Conservation (phyloP, 2,888 invertebrate species). For the Diarsia mendica region DNA sequence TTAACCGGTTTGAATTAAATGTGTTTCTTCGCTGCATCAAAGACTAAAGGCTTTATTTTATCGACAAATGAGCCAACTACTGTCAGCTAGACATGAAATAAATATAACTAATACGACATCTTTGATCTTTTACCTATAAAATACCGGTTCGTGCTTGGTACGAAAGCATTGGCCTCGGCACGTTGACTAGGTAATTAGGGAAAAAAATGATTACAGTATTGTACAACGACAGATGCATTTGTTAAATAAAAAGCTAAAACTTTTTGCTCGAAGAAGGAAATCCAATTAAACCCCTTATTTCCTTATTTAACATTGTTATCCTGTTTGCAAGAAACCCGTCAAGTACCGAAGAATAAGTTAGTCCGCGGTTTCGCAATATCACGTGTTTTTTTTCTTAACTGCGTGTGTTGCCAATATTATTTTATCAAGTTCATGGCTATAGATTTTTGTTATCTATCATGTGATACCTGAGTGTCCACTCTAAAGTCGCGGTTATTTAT, state of each 20-base stretch:
- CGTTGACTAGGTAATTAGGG: constrained; percentile 39
- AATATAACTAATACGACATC: constrained; percentile 7
- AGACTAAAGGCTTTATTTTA: not conserved
- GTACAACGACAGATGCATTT: constrained; percentile 28
- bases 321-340: constrained; percentile 41
- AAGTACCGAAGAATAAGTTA: constrained; percentile 16
- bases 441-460: constrained; percentile 54
- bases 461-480: constrained; percentile 42
- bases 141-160: constrained; percentile 66
- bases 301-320: constrained; percentile 60
- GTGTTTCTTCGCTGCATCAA: not conserved
- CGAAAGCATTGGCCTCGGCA: constrained; percentile 64
- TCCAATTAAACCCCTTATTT: constrained; percentile 52
- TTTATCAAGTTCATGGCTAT: constrained; percentile 69
- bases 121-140: constrained; percentile 22
- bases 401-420: constrained; percentile 17
- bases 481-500: constrained; percentile 40
- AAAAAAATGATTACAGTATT: constrained; percentile 30
- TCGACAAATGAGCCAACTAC: constrained; percentile 11
- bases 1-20: constrained; percentile 11
- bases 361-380: constrained; percentile 35
- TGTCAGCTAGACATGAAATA: constrained; percentile 8
- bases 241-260: constrained; percentile 37
- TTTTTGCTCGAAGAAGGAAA: constrained; percentile 63
- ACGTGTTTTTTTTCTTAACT: constrained; percentile 3